Evolutionary conservation across 2,113 vertebrate species (phyloP).

Genomic region (Eurypyga helias): DNA sequence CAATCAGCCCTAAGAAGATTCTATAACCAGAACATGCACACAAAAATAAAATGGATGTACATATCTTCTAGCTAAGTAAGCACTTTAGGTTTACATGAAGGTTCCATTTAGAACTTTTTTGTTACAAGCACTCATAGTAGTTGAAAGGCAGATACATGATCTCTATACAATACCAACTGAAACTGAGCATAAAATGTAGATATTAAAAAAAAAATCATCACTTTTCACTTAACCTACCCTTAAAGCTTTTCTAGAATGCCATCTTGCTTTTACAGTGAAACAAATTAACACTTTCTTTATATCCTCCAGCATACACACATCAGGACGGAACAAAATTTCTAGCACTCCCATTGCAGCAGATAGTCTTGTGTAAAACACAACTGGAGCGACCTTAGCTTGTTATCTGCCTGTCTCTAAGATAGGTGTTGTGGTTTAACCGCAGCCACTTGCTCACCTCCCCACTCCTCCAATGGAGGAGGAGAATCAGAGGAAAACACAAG

Average conservation of each 20-base stretch:
- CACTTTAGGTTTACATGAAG: background rate
- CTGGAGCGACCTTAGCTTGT: background rate
- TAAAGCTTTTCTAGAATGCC: background rate
- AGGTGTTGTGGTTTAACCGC: too few relatives aligned
- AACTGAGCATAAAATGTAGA: background rate
- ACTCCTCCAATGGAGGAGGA: too few relatives aligned
- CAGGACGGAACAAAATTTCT: background rate
- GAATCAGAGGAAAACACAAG: too few relatives aligned
- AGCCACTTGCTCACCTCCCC: too few relatives aligned
- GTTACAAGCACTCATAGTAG: background rate
- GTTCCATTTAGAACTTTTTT: background rate
- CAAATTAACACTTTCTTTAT: background rate
- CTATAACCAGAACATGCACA: background rate
- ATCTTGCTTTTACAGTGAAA: background rate
- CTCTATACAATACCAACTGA: background rate
- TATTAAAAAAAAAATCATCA: background rate
- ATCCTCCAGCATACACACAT: background rate
- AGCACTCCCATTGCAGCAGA: background rate
- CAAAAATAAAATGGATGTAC: background rate
- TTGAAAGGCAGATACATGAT: background rate
- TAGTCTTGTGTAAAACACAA: background rate
- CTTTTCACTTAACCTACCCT: background rate
- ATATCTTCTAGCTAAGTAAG: background rate
- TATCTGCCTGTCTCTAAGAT: background rate
- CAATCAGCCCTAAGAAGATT: background rate